Base-by-base conservation (phyloP, 2,888 invertebrate genomes). In the Eulithis prunata region DNA sequence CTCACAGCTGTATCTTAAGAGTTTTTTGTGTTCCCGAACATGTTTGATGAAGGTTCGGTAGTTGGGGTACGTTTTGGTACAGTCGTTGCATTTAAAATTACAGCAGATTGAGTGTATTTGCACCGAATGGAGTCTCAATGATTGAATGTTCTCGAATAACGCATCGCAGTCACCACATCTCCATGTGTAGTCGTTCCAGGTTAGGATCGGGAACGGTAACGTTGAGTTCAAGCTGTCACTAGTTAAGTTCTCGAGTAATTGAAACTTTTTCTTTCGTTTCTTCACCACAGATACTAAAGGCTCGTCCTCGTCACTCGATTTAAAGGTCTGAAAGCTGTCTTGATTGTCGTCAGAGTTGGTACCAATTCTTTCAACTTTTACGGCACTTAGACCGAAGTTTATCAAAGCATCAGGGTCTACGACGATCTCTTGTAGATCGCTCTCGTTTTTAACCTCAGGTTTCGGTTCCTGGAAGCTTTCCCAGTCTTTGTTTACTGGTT, bases 81-180 rank as follows among this genome's bases (percentile, higher is more conserved):
- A 93, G 4, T 90, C 89, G 0, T 87, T 81, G 68, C 92, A 92
- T 70, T 92, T 92, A 58, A 90, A 91, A 0, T 80, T 67, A 45
- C 90, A 90, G 68, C 93, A 93, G 6, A 76, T 77, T 0, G 82
- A 71, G 63, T 92, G 93, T 70, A 90, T 91, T 76, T 92, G 88
- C 49, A 89, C 53, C 0, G 91, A 85, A 71, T 93, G 93, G 1
- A 92, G 80, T 55, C 90, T 83, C 57, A 93, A 62, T 0, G 87
- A 87, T 14, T 83, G 75, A 4, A 91, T 78, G 54, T 88, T 90
- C 58, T 89, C 88, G 63, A 90, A 92, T 41, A 87, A 83, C 0
- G 91, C 90, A 63, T 91, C 90, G 45, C 93, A 93, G 43, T 80
- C 81, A 0, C 87, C 90, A 75, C 93, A 93, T 0, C 86, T 78